Conservation (phyloP, 2,888 invertebrate species). For the Ochropleura leucogaster region DNA sequence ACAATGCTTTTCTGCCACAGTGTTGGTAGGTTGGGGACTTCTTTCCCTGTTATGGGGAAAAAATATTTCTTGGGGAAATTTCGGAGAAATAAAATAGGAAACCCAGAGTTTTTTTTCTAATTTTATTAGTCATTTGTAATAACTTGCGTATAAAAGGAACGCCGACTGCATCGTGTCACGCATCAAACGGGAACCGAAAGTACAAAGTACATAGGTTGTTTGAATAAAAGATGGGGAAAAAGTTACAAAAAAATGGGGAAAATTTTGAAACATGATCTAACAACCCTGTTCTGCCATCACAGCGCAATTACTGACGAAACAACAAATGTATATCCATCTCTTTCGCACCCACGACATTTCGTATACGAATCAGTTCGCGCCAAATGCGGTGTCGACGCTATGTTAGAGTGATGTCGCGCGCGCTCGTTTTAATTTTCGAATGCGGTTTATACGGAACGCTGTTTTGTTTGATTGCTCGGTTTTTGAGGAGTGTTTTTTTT, state of each 20-base stretch:
- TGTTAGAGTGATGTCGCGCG: slow-evolving; percentile 80
- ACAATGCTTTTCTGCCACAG: slow-evolving; percentile 83
- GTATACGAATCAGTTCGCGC: slow-evolving; percentile 74
- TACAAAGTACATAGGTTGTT: background rate
- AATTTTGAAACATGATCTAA: background rate
- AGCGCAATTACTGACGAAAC: slow-evolving; percentile 78
- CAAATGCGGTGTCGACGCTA: slow-evolving; percentile 81
- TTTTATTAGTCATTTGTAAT: background rate
- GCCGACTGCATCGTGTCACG: background rate
- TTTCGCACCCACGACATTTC: slow-evolving; percentile 68
- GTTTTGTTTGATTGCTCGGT: slow-evolving; percentile 80
- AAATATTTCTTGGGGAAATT: background rate
- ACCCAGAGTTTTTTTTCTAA: background rate
- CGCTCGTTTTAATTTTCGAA: slow-evolving; percentile 89
- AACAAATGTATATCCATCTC: slow-evolving; percentile 79
- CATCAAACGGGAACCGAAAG: background rate
- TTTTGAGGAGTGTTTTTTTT: slow-evolving; percentile 64
- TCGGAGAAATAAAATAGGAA: background rate
- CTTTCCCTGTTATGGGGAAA: slow-evolving; percentile 1
- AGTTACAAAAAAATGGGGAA: background rate
- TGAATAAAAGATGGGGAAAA: too few species aligned
- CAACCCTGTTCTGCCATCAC: slow-evolving; percentile 69
- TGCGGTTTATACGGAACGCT: slow-evolving; percentile 86
- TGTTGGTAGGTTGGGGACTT: background rate
- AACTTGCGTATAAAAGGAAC: background rate